Evolutionary conservation across 2,113 vertebrate genomes (phyloP), one percentile per base, ranked within the genome.

Genomic region (Rhagologus leucostigma): DNA sequence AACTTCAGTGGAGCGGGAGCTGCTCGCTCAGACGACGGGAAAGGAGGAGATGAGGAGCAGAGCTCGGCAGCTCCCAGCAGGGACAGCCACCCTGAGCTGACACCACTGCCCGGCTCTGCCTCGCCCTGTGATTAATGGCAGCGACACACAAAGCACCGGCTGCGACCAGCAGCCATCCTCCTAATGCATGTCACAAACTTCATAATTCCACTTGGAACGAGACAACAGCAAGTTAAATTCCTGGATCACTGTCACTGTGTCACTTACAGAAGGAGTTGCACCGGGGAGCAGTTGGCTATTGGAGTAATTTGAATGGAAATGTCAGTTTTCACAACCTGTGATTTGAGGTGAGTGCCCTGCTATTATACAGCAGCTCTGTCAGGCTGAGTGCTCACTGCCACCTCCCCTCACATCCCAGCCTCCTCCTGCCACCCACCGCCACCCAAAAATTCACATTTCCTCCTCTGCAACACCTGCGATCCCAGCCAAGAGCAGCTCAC

Each of bases 231-330:
- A 97, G 91, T 93, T 94, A 95, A 93, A 95, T 89, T 97, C 96
- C 93, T 67, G 93, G 92, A 82, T 91, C 92, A 24, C 95, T 96
- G 94, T 94, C 95, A 95, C 80, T 1, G 23, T 94, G 96, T 95
- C 95, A 96, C 93, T 93, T 87, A 80, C 52, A 90, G 91, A 88
- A 69, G 96, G 49, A 90, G 46, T 33, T 94, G 96, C 92, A 32
- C 77, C 10, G 11, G 95, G 94, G 95, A 97, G 90, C 91, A 67
- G 80, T 94, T 88, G 92, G 90, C 95, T 89, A 80, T 4, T 37
- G 93, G 95, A 95, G 95, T 95, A 93, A 97, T 95, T 97, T 90
- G 94, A 93, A 97, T 95, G 97, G 95, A 97, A 95, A 97, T 96
- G 95, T 97, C 96, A 96, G 80, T 93, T 96, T 95, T 73, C 95